These are phyloP conservation scores for Drosophila cracens DNA, from an alignment of 2,888 invertebrate species.

Conservation along the genomic window DNA sequence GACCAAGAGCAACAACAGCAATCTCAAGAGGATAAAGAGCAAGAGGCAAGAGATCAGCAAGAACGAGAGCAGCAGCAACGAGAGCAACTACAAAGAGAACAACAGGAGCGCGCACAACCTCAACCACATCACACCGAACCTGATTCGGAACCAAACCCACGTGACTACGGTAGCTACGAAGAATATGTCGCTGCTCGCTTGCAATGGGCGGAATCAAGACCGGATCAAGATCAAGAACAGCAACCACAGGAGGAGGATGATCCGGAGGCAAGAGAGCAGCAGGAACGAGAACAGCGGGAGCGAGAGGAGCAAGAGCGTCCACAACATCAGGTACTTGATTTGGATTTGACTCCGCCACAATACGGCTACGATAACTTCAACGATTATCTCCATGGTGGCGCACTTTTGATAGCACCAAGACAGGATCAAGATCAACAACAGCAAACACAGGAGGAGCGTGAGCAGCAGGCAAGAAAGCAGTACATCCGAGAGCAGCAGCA, in stretches of 20 bases:
- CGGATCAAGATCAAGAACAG: not conserved
- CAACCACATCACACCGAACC: not conserved
- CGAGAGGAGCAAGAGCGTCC: not conserved
- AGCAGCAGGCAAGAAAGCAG: not conserved
- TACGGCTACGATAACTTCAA: not conserved
- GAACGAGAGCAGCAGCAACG: not conserved
- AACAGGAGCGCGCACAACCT: slow-evolving; percentile 7
- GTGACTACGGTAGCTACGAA: not conserved
- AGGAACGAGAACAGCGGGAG: not conserved
- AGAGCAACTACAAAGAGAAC: slow-evolving; percentile 31
- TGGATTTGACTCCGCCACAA: not conserved
- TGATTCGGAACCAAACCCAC: fast-evolving
- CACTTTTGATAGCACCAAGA: not conserved
- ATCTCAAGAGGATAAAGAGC: not conserved
- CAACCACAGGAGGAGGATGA: not conserved
- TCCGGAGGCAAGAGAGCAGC: not conserved
- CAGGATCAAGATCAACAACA: not conserved
- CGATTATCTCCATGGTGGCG: not conserved
- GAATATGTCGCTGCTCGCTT: not conserved
- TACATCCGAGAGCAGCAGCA: not conserved
- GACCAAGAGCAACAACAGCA: not conserved
- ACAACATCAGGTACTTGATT: not conserved
- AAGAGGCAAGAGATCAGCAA: not conserved
- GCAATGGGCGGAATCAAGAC: not conserved
- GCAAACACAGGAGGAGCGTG: not conserved